These are phyloP conservation scores for Orchesellides sinensis DNA, from an alignment of 2,888 invertebrate genomes.

Conservation along the genomic window DNA sequence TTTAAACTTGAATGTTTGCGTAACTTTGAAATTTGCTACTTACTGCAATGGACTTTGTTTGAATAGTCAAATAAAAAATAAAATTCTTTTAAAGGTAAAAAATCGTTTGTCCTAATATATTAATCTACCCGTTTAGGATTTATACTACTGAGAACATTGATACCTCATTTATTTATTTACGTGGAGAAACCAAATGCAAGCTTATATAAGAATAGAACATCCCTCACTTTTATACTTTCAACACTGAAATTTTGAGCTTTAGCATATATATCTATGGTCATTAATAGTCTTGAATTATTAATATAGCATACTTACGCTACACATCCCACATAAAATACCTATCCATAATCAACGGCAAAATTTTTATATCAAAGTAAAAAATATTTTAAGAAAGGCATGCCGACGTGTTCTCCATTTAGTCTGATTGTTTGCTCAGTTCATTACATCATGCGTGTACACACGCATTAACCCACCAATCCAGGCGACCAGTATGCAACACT, in stretches of 20 bases:
- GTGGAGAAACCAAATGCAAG: too few relatives aligned
- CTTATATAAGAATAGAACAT: too few relatives aligned
- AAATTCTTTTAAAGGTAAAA: too few relatives aligned
- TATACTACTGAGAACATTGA: too few relatives aligned
- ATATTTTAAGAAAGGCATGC: slow-evolving; percentile 33
- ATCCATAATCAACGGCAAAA: slow-evolving; percentile 45
- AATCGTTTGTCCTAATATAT: too few relatives aligned
- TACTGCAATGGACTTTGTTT: too few relatives aligned
- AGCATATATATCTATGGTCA: neutral
- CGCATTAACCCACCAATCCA: neutral
- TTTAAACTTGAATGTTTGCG: neutral
- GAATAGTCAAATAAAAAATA: too few relatives aligned
- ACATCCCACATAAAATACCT: slow-evolving; percentile 24
- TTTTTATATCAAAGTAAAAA: neutral
- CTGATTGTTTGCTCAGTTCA: slow-evolving; percentile 52
- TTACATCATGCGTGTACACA: slow-evolving; percentile 8
- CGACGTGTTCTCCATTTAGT: slow-evolving; percentile 35
- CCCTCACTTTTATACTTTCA: too few relatives aligned
- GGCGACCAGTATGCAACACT: too few relatives aligned
- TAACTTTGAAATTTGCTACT: neutral
- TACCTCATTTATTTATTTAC: too few relatives aligned
- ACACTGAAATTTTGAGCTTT: neutral
- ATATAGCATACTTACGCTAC: slow-evolving; percentile 17
- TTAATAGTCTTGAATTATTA: too few relatives aligned
- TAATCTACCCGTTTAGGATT: too few relatives aligned